Evolutionary conservation across 2,888 invertebrate species (phyloP).

Genomic region (Gortyna flavago): DNA sequence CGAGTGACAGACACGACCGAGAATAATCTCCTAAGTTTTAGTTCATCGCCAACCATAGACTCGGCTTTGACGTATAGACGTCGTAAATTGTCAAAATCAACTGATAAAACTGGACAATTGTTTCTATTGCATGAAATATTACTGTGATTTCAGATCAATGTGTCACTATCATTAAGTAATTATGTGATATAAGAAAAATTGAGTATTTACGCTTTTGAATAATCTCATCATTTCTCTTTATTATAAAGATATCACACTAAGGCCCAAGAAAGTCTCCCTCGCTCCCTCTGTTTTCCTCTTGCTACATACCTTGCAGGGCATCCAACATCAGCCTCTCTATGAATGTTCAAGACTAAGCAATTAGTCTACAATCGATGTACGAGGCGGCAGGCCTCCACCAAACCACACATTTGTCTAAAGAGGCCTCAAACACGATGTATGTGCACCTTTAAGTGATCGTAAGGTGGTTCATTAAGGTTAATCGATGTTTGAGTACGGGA

Average conservation of each 20-base stretch:
- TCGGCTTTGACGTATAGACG: constrained; percentile 60
- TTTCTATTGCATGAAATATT: constrained; percentile 49
- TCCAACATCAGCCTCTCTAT: constrained; percentile 1
- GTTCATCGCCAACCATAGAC: constrained; percentile 67
- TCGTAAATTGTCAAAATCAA: constrained; percentile 63
- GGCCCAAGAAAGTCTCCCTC: background rate
- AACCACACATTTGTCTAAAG: constrained; percentile 52
- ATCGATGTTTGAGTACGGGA: constrained; percentile 35
- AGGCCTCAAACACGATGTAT: constrained; percentile 13
- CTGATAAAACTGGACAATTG: constrained; percentile 65
- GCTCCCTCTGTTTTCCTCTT: no score
- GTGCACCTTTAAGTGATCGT: constrained; percentile 32
- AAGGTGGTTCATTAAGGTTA: constrained; percentile 43
- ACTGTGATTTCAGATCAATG: constrained; percentile 27
- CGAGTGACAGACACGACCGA: constrained; percentile 70
- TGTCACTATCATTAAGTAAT: constrained; percentile 7
- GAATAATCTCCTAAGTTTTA: constrained; percentile 74
- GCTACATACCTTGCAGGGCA: background rate
- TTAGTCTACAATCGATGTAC: constrained; percentile 50
- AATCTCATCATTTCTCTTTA: no score
- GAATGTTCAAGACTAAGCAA: constrained; percentile 16
- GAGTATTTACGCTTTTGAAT: background rate
- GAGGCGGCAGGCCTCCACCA: constrained; percentile 26
- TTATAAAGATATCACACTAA: background rate
- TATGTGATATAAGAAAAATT: background rate